phyloP scores from a whole-genome alignment of 2,888 invertebrate genomes.

The Pherbina coryleti region DNA sequence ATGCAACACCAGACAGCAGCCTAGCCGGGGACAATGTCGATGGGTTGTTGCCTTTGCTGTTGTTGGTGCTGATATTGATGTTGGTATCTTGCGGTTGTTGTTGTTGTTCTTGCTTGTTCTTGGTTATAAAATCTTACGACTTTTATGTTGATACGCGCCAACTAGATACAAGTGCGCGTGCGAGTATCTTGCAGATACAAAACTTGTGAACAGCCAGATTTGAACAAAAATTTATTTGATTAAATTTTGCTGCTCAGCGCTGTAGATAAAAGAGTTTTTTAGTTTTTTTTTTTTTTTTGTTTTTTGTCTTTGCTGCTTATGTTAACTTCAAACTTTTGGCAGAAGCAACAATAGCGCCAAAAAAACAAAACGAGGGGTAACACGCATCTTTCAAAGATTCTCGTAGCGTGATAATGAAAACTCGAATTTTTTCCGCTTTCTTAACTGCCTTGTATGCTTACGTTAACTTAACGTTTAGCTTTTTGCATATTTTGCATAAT shows the following conservation, averaged over 20 bases:
- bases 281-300: not conserved
- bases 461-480: not conserved
- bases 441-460: not conserved
- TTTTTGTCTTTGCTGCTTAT: not conserved
- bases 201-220: not conserved
- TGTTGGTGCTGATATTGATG: not conserved
- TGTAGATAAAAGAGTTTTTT: constrained; percentile 12
- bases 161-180: not conserved
- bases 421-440: not conserved
- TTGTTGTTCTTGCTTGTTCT: constrained; percentile 21
- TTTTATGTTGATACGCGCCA: not conserved
- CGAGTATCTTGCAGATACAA: constrained; percentile 35
- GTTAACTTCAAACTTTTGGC: not conserved
- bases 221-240: not conserved
- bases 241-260: not conserved
- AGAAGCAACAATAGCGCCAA: not conserved
- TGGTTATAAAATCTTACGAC: not conserved
- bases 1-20: constrained; percentile 50
- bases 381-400: not conserved
- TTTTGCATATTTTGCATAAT: not conserved
- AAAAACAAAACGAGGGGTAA: not conserved
- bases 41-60: too few species aligned
- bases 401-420: not conserved
- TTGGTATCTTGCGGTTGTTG: not conserved
- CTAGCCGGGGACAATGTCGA: not conserved